Evolutionary conservation across 2,113 vertebrate species (phyloP).

Genomic region (Grammomys dolichurus): DNA sequence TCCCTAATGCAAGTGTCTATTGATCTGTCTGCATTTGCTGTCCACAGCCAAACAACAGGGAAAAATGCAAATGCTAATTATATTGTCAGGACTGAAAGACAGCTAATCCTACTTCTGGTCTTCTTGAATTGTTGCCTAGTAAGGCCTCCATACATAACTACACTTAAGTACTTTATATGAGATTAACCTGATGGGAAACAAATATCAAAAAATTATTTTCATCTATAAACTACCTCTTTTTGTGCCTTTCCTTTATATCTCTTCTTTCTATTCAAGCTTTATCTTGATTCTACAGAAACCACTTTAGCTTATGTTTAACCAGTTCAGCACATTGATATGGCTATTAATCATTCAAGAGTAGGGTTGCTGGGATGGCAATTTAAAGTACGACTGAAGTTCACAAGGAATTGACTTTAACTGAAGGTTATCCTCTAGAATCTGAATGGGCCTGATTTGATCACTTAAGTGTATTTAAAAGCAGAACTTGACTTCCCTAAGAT

Average conservation of each 20-base stretch:
- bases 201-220: constrained; percentile 29
- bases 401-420: constrained; percentile 36
- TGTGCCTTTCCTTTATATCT: not conserved
- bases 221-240: constrained; percentile 37
- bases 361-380: not conserved
- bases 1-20: not conserved
- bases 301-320: constrained; percentile 34
- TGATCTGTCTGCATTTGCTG: constrained; percentile 53
- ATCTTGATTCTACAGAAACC: not conserved
- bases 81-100: not conserved
- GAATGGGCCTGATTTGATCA: not conserved
- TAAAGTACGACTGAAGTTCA: constrained; percentile 32
- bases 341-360: constrained; percentile 4
- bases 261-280: not conserved
- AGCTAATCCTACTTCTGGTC: not conserved
- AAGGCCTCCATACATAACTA: not conserved
- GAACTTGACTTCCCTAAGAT: constrained; percentile 3
- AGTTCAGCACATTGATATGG: not conserved
- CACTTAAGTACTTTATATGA: not conserved
- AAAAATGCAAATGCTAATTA: constrained; percentile 38
- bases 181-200: constrained; percentile 34
- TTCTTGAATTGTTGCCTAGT: not conserved
- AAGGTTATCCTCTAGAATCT: constrained; percentile 1
- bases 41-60: not conserved
- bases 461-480: not conserved